phyloP scores from a whole-genome alignment of 2,113 vertebrate genomes.

The Psephotus haematonotus region DNA sequence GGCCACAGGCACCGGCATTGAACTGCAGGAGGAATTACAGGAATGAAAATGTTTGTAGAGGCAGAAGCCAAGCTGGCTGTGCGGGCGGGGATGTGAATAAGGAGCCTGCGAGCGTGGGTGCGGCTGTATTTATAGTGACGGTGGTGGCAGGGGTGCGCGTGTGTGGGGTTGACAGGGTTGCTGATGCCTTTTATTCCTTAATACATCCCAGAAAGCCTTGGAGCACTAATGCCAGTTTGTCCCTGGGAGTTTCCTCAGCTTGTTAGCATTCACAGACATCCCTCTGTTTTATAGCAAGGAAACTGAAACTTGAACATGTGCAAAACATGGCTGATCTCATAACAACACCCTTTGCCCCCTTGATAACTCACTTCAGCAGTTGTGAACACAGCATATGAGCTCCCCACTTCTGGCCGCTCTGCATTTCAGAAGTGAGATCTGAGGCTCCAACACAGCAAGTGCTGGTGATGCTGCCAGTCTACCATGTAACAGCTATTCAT shows the following conservation, averaged over 20 bases:
- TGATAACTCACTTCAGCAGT: neutral
- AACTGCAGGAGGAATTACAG: slow-evolving; percentile 17
- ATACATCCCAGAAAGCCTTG: neutral
- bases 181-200: neutral
- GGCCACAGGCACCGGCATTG: neutral
- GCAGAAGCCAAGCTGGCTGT: slow-evolving; percentile 50
- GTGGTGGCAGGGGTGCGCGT: neutral
- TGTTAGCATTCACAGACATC: neutral
- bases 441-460: neutral
- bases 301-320: neutral
- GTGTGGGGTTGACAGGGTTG: neutral
- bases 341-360: neutral
- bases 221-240: neutral
- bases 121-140: neutral
- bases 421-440: neutral
- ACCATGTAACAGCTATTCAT: neutral
- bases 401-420: neutral
- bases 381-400: neutral
- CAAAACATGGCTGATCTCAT: neutral
- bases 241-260: neutral
- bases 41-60: slow-evolving; percentile 58
- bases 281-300: neutral
- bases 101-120: neutral
- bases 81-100: neutral
- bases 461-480: neutral